Evolutionary conservation across 1,140 invertebrate species (phyloP), one percentile per base, ranked within the genome.

Genomic region (Camponotus vicinus): DNA sequence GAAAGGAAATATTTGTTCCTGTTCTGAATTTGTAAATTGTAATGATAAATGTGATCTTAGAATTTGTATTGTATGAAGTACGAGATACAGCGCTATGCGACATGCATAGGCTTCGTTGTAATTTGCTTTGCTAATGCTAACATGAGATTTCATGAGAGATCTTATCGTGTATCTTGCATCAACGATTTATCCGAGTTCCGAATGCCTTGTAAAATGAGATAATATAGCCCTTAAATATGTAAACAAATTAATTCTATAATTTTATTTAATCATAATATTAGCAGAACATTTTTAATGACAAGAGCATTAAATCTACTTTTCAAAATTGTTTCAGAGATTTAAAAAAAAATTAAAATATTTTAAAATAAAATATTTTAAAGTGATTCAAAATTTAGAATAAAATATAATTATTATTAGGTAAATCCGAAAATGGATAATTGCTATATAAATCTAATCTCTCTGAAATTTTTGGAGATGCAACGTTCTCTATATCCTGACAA

Each of bases 381-480:
- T 42, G 1, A 15, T 34, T 45, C 2, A 21, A 59, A 59, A 57
- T 71, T 8, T 32, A 0, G 21, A 42, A 15, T 32, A 49, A 83
- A 80, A 67, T 0, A 2, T 7, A n/a, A 32, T 21, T 34, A 27
- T 40, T 55, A 9, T 69, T 27, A 27, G 2, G 40, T 34, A 32
- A 42, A 32, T 80, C 6, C 2, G 5, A 13, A 27, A 21, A 9
- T 11, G n/a, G 42, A 32, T 52, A 66, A 79, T 69, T 55, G 9
- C 9, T 57, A 7, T 42, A 37, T 45, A 27, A 27, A 27, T 27
- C 1, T 27, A 63, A 77, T 18, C 13, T 11, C 1, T 13, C 9
- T 42, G 8, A 70, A 70, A 57, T 13, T 80, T 55, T 70, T 57
- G 7, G 4, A 59, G 59, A 73, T 73, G 11, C 34, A 21, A 57